Evolutionary conservation across 2,888 invertebrate genomes (phyloP), one percentile per base, ranked within the genome.

Genomic region (Chloroclysta siterata): DNA sequence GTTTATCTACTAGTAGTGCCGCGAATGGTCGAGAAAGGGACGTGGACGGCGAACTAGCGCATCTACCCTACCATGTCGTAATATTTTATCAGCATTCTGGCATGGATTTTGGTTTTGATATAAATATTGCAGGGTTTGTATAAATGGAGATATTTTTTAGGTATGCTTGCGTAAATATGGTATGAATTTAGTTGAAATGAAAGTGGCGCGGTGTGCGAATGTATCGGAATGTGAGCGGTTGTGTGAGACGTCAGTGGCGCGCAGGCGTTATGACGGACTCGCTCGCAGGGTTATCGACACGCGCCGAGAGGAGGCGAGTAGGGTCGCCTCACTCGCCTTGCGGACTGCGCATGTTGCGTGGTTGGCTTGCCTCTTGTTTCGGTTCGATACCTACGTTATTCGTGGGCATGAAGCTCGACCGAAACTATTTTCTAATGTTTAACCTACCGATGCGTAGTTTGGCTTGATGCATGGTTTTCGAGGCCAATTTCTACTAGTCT

Each of bases 201-300:
- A 83, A 83, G 83, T 81, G 75, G 72, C 74, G 78, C 73, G 73
- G 76, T 73, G 75, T 80, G 87, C 85, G 78, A 85, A 87, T 85
- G 75, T 79, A 75, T 78, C 77, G 91, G 92, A 91, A 93, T 92
- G 91, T 83, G 83, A 77, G 85, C 81, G 84, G 77, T 39, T 39
- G 22, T 8, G 85, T 89, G 80, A 78, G 83, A 89, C 89, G 88
- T 87, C 87, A 88, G 63, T 57, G 58, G 71, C 55, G 82, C 89
- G 91, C 90, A 89, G 83, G 90, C 90, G 91, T 85, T 87, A 84
- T 87, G 87, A 76, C 75, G 80, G 81, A 17, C 46, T 46, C 46
- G n/a, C n/a, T 80, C 81, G 84, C 87, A 89, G 91, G 91, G 92
- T 92, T 92, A 92, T 92, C 92, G 92, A 92, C 92, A 91, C 89